Evolutionary conservation across 2,888 invertebrate genomes (phyloP), one percentile per base, ranked within the genome.

Genomic region (Acrobasis repandana): DNA sequence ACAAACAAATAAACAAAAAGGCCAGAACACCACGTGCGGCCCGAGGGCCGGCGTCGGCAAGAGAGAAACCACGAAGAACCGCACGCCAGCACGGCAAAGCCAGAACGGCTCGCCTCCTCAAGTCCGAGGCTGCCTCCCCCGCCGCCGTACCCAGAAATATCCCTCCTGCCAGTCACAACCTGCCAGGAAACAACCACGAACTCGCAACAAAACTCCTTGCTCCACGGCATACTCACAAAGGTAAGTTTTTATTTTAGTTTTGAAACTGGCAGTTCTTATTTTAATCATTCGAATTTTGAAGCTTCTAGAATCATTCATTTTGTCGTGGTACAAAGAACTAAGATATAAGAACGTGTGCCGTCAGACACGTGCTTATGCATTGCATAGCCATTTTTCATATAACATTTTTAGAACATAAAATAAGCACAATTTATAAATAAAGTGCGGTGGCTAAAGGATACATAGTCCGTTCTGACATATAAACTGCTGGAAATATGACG

Each of bases 161-260:
- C 96, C 2, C 91, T 96, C 18, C 94, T 96, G 76, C 96, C 96
- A 0, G 96, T 96, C 60, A 88, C 81, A 6, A 86, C 90, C 5
- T 70, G 82, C 74, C 82, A 85, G 65, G 88, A 88, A 54, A 54
- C 54, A 1, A 10, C 54, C 0, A 73, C 75, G 43, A 75, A 85
- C 9, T 77, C 85, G 6, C 93, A 93, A 64, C 93, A 94, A 69
- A 94, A 94, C 63, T 96, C 96, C 0, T 85, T 96, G 57, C 92
- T 96, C 4, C 96, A 96, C 76, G 96, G 96, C 48, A 96, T 96
- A 72, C 88, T 96, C 61, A 96, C 96, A 1, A 96, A 96, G 93
- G 95, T 92, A 79, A 58, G 56, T 61, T 34, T 50, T 18, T 62
- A 36, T n/a, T 52, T 63, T 62, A 36, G 14, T 52, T 63, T 58